These are phyloP conservation scores for Diaprepes abbreviatus DNA, from an alignment of 2,888 invertebrate species.

Conservation along the genomic window DNA sequence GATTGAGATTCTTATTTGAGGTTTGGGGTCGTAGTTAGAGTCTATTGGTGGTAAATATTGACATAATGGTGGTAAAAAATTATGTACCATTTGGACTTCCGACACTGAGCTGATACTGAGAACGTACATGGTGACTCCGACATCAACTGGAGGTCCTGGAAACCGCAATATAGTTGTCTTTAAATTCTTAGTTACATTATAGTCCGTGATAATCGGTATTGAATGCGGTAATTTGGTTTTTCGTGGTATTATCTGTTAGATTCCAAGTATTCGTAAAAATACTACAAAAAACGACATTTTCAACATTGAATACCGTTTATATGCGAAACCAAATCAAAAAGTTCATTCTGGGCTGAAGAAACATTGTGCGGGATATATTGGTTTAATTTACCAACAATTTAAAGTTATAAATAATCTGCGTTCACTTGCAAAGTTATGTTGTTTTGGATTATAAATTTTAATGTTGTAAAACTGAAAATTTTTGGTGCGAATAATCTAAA, in stretches of 20 bases:
- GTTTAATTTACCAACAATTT: neutral
- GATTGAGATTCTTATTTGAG: too few species aligned
- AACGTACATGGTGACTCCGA: conserved; percentile 98
- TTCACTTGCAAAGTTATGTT: neutral
- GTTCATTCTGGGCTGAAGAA: neutral
- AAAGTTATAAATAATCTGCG: neutral
- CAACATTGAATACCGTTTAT: too few species aligned
- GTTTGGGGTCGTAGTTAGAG: conserved; percentile 3
- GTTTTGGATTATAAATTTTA: neutral
- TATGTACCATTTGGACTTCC: conserved; percentile 95
- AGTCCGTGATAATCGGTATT: neutral
- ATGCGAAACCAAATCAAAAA: conserved; percentile 11
- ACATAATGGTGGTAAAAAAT: conserved; percentile 7
- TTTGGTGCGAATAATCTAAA: neutral
- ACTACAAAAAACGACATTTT: too few species aligned
- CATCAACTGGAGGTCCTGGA: conserved; percentile 97
- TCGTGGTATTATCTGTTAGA: too few species aligned
- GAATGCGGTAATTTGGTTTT: neutral
- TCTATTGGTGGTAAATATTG: conserved; percentile 17
- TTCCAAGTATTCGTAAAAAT: too few species aligned
- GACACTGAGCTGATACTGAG: conserved; percentile 98
- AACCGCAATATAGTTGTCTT: conserved; percentile 57
- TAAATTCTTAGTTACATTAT: neutral
- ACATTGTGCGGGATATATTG: neutral
- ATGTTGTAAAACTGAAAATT: neutral